Conservation (phyloP, 2,797 vertebrate species). For the Graptemys geographica region DNA sequence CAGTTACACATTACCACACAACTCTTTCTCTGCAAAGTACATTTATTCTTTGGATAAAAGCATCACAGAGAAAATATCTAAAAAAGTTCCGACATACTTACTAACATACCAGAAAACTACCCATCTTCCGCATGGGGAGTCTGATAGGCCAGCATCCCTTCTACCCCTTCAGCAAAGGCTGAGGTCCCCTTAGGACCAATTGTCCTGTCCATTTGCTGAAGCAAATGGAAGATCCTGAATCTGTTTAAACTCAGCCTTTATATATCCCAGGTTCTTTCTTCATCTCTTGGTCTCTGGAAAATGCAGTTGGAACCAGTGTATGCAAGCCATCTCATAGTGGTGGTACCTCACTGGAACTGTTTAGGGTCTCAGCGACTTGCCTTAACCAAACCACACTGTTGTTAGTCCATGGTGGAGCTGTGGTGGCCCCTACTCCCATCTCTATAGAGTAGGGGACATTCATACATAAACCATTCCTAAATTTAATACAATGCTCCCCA, state of each 20-base stretch:
- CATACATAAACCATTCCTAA: background rate
- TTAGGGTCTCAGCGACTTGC: background rate
- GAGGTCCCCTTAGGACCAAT: background rate
- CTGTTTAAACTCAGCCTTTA: background rate
- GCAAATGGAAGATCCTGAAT: background rate
- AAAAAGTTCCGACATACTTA: background rate
- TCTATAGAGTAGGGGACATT: background rate
- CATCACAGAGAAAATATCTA: background rate
- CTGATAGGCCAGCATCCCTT: background rate
- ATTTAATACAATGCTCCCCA: background rate
- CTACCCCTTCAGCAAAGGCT: background rate
- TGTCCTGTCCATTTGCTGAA: background rate
- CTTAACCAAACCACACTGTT: background rate
- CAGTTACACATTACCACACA: background rate
- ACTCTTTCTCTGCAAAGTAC: background rate
- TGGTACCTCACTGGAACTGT: background rate
- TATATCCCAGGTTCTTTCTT: background rate
- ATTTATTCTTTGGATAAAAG: background rate
- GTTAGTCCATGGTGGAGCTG: background rate
- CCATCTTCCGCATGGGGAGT: background rate
- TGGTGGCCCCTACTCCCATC: background rate
- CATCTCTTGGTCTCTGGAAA: background rate
- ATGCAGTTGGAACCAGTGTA: background rate
- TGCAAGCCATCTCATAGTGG: background rate
- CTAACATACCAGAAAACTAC: background rate